These are phyloP conservation scores for Holacanthus passer DNA, from an alignment of 2,113 vertebrate genomes.

Conservation along the genomic window DNA sequence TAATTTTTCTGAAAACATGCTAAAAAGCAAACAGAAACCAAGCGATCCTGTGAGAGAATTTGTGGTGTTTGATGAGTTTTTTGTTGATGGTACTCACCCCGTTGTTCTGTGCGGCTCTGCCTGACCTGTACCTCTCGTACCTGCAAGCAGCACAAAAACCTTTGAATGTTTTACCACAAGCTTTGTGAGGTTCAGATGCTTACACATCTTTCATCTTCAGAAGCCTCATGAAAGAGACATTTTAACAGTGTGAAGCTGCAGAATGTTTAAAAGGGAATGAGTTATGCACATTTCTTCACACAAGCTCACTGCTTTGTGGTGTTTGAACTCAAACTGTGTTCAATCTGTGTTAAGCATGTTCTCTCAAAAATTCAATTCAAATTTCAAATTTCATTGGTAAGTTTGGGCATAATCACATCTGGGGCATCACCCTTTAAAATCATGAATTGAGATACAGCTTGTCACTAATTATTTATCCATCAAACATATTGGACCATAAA, in stretches of 20 bases:
- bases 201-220: slow-evolving; percentile 24
- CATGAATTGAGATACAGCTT: neutral
- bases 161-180: slow-evolving; percentile 22
- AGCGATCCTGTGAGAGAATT: neutral
- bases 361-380: neutral
- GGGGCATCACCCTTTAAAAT: neutral
- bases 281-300: neutral
- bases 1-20: slow-evolving; percentile 12
- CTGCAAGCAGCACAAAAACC: slow-evolving; percentile 75
- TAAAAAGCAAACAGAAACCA: slow-evolving; percentile 8
- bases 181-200: slow-evolving; percentile 39
- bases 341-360: neutral
- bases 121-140: slow-evolving; percentile 93
- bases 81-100: slow-evolving; percentile 87
- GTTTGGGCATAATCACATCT: neutral
- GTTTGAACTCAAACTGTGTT: slow-evolving; percentile 9
- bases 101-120: slow-evolving; percentile 90
- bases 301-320: neutral
- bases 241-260: neutral
- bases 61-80: neutral
- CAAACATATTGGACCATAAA: neutral
- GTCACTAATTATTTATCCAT: neutral
- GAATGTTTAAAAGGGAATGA: slow-evolving; percentile 7
- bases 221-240: slow-evolving; percentile 20
- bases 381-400: neutral